Percentiles rank a stretch among this genome's conserved stretches.
These are phyloP conservation scores for Distichodus sexfasciatus DNA, from an alignment of 2,797 vertebrate species.

Conservation along the genomic window DNA sequence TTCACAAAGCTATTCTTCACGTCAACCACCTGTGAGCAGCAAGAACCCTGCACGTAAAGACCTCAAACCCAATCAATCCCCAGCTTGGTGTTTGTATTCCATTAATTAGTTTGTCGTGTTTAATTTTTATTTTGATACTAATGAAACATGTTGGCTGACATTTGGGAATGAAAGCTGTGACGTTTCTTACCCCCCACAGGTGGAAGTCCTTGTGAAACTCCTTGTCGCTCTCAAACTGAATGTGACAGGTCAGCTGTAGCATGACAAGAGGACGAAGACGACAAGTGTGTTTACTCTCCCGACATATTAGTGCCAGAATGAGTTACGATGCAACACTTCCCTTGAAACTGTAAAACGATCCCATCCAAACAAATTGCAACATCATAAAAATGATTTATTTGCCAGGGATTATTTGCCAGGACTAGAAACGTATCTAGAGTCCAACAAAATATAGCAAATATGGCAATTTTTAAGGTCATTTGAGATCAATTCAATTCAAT, in stretches of 20 bases:
- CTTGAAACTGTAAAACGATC: too few relatives aligned
- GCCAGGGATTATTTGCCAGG: too few relatives aligned
- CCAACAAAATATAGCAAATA: too few relatives aligned
- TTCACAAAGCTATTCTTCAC: conserved; percentile 79
- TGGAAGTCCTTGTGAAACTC: conserved; percentile 83
- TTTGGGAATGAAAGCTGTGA: background rate
- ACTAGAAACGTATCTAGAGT: too few relatives aligned
- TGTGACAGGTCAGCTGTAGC: conserved; percentile 77
- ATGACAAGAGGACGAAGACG: background rate
- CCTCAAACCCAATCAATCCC: background rate
- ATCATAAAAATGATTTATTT: too few relatives aligned
- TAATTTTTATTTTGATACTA: background rate
- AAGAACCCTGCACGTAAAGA: background rate
- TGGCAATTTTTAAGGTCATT: too few relatives aligned
- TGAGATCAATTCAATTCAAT: too few relatives aligned
- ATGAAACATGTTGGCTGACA: background rate
- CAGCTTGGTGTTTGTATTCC: background rate
- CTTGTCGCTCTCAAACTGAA: conserved; percentile 86
- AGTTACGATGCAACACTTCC: background rate
- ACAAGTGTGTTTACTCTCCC: background rate
- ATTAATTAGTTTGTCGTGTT: too few relatives aligned
- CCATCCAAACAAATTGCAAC: too few relatives aligned
- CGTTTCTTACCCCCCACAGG: conserved; percentile 88
- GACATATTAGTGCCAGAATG: background rate
- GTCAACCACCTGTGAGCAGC: conserved; percentile 76